These are phyloP conservation scores for Petaurus breviceps DNA, from an alignment of 2,113 vertebrate species.

Conservation along the genomic window DNA sequence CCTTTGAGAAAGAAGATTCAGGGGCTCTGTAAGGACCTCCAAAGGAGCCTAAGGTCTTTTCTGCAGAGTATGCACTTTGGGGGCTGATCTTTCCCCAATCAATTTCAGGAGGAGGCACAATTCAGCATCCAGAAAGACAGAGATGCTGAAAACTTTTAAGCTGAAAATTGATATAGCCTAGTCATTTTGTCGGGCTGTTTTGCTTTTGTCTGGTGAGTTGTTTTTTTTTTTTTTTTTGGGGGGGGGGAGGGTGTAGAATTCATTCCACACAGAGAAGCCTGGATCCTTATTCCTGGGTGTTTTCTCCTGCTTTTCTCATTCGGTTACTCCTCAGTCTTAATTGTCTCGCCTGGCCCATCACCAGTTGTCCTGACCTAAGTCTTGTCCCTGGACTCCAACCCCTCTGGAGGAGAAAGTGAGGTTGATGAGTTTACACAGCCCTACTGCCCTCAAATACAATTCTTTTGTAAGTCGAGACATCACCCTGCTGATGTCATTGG, in stretches of 20 bases:
- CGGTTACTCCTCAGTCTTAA: background rate
- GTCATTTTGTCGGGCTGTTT: background rate
- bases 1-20: constrained; percentile 46
- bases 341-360: background rate
- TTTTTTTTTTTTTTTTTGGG: background rate
- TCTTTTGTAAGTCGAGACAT: background rate
- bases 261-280: background rate
- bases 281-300: background rate
- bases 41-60: constrained; percentile 39
- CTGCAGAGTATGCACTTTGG: constrained; percentile 18
- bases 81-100: constrained; percentile 48
- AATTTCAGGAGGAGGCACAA: constrained; percentile 29
- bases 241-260: too few species aligned
- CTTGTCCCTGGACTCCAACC: background rate
- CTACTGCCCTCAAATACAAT: too few species aligned
- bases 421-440: background rate
- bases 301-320: background rate
- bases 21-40: background rate
- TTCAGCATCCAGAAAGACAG: background rate
- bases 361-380: background rate
- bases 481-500: background rate
- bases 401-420: background rate
- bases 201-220: background rate
- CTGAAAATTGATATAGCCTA: background rate
- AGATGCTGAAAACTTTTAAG: constrained; percentile 31